Percentiles rank a stretch among this genome's conserved stretches.
Evolutionary conservation across 2,888 invertebrate genomes (phyloP).

Genomic region (Pandemis corylana): DNA sequence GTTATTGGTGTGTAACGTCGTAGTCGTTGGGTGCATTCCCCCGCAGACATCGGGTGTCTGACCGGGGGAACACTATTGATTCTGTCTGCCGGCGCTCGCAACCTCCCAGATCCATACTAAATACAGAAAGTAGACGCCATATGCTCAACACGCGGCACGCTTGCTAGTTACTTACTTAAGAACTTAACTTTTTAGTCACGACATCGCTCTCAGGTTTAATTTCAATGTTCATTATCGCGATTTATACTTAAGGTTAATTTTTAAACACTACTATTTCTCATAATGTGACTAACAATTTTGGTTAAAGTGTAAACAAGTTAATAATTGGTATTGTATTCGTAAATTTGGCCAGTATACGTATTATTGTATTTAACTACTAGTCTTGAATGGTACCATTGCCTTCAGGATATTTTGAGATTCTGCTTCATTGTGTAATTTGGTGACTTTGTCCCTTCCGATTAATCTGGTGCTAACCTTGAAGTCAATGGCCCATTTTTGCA

Average conservation of each 20-base stretch:
- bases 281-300: background rate
- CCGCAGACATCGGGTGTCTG: conserved; percentile 55
- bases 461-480: background rate
- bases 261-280: conserved; percentile 14
- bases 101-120: conserved; percentile 57
- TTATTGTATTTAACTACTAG: too few species aligned
- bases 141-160: conserved; percentile 49
- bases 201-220: conserved; percentile 62
- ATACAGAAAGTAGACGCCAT: conserved; percentile 66
- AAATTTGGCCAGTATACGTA: background rate
- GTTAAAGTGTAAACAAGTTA: background rate
- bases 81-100: conserved; percentile 67
- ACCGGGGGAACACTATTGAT: conserved; percentile 72
- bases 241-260: conserved; percentile 52
- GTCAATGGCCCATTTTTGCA: background rate
- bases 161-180: conserved; percentile 50
- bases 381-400: background rate
- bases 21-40: conserved; percentile 63
- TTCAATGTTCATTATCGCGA: conserved; percentile 62
- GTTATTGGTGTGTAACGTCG: conserved; percentile 44
- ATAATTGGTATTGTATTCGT: background rate
- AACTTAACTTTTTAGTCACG: conserved; percentile 67
- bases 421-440: background rate
- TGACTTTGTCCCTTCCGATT: background rate
- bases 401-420: too few species aligned